Percentiles rank a stretch among this genome's conserved stretches.
These are phyloP conservation scores for Procapra przewalskii DNA, from an alignment of 2,113 vertebrate species.

Conservation along the genomic window DNA sequence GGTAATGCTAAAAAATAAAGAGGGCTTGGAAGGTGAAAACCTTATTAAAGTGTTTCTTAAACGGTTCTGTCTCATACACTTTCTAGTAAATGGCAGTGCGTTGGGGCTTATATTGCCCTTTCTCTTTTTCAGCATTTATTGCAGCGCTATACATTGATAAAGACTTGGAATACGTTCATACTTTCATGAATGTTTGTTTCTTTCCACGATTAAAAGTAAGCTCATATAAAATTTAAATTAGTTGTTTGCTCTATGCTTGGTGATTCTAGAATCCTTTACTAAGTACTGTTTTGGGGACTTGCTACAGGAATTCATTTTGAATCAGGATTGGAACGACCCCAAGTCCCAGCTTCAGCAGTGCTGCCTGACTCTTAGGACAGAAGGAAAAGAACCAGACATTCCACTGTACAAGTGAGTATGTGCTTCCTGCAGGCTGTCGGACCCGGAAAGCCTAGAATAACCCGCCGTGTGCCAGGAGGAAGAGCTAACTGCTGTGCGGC, in stretches of 20 bases:
- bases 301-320: conserved; percentile 96
- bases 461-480: neutral
- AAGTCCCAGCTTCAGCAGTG: conserved; percentile 99
- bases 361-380: conserved; percentile 95
- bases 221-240: neutral
- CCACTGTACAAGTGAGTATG: conserved; percentile 96
- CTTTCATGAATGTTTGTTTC: conserved; percentile 99
- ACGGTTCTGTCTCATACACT: neutral
- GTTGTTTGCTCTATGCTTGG: neutral
- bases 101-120: neutral
- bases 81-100: neutral
- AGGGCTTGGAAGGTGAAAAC: neutral
- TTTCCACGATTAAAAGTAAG: conserved; percentile 95
- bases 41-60: neutral
- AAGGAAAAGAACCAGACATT: conserved; percentile 98
- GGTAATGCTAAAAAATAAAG: neutral
- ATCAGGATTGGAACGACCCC: conserved; percentile 99
- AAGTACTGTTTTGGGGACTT: conserved; percentile 46
- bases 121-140: conserved; percentile 90
- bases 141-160: conserved; percentile 98
- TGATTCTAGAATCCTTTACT: conserved; percentile 8
- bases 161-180: conserved; percentile 96
- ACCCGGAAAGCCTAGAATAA: accelerated
- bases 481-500: accelerated
- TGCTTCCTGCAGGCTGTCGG: accelerated